phyloP scores from a whole-genome alignment of 1,140 invertebrate species.

The Drosophila micromelanica region DNA sequence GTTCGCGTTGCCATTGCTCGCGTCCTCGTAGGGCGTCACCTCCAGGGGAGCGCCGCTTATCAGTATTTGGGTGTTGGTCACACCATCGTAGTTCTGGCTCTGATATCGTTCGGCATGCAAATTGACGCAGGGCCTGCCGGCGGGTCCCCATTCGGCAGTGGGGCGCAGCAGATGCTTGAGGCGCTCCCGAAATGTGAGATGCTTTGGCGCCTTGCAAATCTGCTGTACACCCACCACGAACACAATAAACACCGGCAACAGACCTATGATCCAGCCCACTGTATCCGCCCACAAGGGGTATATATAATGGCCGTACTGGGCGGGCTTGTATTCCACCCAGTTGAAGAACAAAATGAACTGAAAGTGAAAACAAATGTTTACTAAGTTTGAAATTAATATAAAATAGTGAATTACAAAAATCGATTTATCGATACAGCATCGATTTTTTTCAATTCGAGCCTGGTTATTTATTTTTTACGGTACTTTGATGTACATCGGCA shows the following conservation, averaged over 20 bases:
- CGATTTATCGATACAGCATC: no score
- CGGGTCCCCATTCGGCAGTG: conserved; percentile 85
- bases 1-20: conserved; percentile 24
- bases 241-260: conserved; percentile 89
- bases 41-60: conserved; percentile 85
- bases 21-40: conserved; percentile 54
- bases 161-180: conserved; percentile 65
- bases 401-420: no score
- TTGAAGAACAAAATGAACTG: conserved; percentile 93
- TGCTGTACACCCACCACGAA: conserved; percentile 88
- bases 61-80: conserved; percentile 86
- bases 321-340: conserved; percentile 92
- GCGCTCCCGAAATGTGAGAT: conserved; percentile 86
- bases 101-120: conserved; percentile 77
- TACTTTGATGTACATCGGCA: no score
- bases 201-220: conserved; percentile 86
- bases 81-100: conserved; percentile 85
- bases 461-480: no score
- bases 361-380: conserved; percentile 26
- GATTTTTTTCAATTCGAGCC: no score
- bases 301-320: conserved; percentile 89
- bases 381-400: no score
- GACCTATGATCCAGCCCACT: conserved; percentile 91
- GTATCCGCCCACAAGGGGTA: conserved; percentile 92
- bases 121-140: conserved; percentile 79